phyloP scores from a whole-genome alignment of 1,140 invertebrate species.

The Pseudomyrmex sp. region DNA sequence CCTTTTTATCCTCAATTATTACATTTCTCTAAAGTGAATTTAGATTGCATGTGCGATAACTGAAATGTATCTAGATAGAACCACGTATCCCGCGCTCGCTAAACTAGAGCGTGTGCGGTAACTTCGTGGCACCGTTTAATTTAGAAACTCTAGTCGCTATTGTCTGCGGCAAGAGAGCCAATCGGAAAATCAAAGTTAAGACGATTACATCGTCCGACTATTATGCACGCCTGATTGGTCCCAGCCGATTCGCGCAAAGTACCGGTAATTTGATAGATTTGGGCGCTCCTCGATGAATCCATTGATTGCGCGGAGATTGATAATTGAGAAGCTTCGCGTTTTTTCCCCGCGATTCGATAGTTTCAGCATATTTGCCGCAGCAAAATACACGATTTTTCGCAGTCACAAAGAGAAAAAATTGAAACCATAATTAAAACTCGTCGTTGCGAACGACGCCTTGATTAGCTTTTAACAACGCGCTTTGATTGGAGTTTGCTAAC shows the following conservation, averaged over 20 bases:
- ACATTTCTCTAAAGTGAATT: not conserved
- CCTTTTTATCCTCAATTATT: not conserved
- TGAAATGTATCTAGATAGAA: not conserved
- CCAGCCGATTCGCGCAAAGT: slow-evolving; percentile 55
- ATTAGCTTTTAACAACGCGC: slow-evolving; percentile 43
- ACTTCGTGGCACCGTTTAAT: slow-evolving; percentile 9
- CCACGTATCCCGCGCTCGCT: not conserved
- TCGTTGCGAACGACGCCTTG: not conserved
- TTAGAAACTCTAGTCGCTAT: slow-evolving; percentile 30
- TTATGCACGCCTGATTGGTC: slow-evolving; percentile 59
- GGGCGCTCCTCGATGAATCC: slow-evolving; percentile 39
- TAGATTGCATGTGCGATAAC: not conserved
- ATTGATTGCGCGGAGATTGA: slow-evolving; percentile 57
- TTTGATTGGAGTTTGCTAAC: slow-evolving; percentile 35
- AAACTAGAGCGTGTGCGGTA: not conserved
- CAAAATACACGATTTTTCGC: not conserved
- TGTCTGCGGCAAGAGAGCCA: slow-evolving; percentile 58
- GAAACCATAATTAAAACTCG: not conserved
- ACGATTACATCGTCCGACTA: slow-evolving; percentile 65
- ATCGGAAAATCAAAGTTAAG: slow-evolving; percentile 72
- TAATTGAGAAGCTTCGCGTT: slow-evolving; percentile 28
- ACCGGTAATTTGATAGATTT: slow-evolving; percentile 63
- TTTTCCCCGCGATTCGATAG: slow-evolving; percentile 16
- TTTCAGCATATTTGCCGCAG: not conserved
- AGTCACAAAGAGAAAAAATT: not conserved